Evolutionary conservation across 2,797 vertebrate species (phyloP).

Genomic region (Varecia variegata): DNA sequence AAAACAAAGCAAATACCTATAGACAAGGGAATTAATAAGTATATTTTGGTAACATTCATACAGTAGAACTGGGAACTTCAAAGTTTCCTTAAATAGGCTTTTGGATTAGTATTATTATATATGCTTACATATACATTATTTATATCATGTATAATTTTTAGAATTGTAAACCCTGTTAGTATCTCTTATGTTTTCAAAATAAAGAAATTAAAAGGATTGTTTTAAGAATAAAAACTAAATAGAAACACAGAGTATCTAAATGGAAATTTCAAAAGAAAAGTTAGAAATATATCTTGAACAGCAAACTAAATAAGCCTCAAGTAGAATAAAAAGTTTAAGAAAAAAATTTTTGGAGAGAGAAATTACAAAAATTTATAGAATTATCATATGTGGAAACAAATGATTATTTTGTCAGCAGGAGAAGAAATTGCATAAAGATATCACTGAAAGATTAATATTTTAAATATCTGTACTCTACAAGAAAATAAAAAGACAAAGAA

Average conservation of each 20-base stretch:
- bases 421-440: background rate
- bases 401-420: background rate
- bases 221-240: background rate
- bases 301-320: background rate
- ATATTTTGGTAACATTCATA: background rate
- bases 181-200: background rate
- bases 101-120: background rate
- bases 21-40: background rate
- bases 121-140: background rate
- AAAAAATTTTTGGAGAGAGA: background rate
- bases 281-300: conserved; percentile 7
- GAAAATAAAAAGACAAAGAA: conserved; percentile 7
- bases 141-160: background rate
- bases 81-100: background rate
- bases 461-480: background rate
- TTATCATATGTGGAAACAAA: background rate
- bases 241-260: background rate
- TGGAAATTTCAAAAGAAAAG: background rate
- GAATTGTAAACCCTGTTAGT: background rate
- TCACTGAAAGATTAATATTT: background rate
- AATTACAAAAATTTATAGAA: background rate
- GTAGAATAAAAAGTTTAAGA: background rate
- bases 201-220: background rate
- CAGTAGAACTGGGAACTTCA: background rate
- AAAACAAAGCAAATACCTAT: background rate